A percentile compares a stretch with the other conserved stretches of the same genome.
Evolutionary conservation across 2,113 vertebrate genomes (phyloP).

Genomic region (Tricholaema leucomelas): DNA sequence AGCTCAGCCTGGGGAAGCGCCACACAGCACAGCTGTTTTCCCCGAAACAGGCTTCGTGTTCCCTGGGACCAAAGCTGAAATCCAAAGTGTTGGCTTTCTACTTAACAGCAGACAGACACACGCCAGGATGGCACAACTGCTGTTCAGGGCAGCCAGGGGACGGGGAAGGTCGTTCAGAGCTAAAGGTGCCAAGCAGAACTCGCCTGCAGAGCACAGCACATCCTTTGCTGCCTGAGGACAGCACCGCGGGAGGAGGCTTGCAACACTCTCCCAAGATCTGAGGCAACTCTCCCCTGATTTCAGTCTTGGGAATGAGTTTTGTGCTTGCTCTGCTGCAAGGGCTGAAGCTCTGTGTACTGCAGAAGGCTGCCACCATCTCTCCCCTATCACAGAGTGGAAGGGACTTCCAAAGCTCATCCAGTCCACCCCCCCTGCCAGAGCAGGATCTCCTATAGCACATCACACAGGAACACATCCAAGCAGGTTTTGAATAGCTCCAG

Average conservation of each 20-base stretch:
- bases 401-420: too few species aligned
- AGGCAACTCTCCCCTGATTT: background rate
- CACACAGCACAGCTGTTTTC: constrained; percentile 40
- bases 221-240: background rate
- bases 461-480: too few species aligned
- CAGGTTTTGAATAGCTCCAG: too few species aligned
- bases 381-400: background rate
- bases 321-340: background rate
- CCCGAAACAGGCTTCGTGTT: constrained; percentile 26
- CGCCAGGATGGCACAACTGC: constrained; percentile 21
- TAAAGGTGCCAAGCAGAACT: background rate
- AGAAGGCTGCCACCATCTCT: background rate
- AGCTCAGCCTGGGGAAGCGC: constrained; percentile 38
- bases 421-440: too few species aligned
- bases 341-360: background rate
- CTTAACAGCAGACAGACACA: background rate
- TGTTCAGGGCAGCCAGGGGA: background rate
- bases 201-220: background rate
- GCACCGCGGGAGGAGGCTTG: background rate
- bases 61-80: constrained; percentile 14
- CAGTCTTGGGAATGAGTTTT: background rate
- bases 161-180: background rate
- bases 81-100: constrained; percentile 1
- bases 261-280: background rate
- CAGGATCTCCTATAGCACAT: too few species aligned